Evolutionary conservation across 2,113 vertebrate species (phyloP).

Genomic region (Phyllostomus discolor): DNA sequence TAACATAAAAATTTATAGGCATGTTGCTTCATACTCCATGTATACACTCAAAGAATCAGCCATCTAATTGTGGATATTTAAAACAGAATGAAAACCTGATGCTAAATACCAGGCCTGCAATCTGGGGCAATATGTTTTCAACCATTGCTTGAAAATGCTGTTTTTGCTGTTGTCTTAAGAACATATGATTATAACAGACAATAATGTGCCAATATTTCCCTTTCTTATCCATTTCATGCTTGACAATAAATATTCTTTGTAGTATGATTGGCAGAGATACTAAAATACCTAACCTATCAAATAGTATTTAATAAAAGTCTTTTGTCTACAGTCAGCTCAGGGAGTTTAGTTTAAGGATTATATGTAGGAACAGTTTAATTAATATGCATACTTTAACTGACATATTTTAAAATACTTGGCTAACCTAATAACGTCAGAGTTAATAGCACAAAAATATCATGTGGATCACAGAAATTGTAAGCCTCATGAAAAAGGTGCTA

Average conservation of each 20-base stretch:
- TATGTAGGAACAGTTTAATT: conserved; percentile 72
- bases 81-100: neutral
- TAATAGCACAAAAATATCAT: conserved; percentile 45
- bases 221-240: neutral
- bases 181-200: neutral
- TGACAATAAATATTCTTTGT: conserved; percentile 46
- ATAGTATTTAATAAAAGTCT: conserved; percentile 61
- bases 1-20: neutral
- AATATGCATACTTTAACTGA: conserved; percentile 68
- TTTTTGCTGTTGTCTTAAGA: neutral
- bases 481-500: neutral
- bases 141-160: neutral
- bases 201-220: neutral
- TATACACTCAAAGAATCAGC: neutral
- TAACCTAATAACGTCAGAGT: conserved; percentile 54
- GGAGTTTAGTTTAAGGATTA: conserved; percentile 46
- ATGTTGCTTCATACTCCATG: neutral
- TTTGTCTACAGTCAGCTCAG: conserved; percentile 57
- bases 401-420: conserved; percentile 72
- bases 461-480: conserved; percentile 38
- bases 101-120: neutral
- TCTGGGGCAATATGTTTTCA: neutral
- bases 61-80: neutral
- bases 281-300: conserved; percentile 64
- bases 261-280: conserved; percentile 59